Percentiles rank a stretch among this genome's conserved stretches.
phyloP scores from a whole-genome alignment of 1,140 invertebrate species.

The Uloborus diversus region DNA sequence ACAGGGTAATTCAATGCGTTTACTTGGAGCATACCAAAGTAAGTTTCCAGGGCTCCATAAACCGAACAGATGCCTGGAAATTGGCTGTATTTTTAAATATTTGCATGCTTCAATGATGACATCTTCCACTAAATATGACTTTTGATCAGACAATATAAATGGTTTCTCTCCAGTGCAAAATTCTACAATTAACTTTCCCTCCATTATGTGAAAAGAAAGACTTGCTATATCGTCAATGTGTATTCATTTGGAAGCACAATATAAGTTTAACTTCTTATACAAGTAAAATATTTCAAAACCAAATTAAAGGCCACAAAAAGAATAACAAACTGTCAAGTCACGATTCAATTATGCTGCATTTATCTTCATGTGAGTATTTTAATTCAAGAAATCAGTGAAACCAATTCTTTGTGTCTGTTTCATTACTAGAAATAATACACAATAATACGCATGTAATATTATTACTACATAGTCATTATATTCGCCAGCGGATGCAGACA shows the following conservation, averaged over 20 bases:
- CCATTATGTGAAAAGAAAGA: too few relatives aligned
- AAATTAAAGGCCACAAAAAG: background rate
- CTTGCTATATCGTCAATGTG: background rate
- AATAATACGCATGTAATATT: too few relatives aligned
- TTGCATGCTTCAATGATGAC: slow-evolving; percentile 77
- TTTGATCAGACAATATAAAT: background rate
- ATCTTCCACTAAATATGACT: slow-evolving; percentile 70
- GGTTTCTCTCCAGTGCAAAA: slow-evolving; percentile 36
- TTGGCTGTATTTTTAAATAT: slow-evolving; percentile 75
- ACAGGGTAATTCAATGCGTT: slow-evolving; percentile 66
- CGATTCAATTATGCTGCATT: background rate
- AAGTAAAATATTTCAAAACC: background rate
- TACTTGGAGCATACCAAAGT: slow-evolving; percentile 74
- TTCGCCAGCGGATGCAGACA: too few relatives aligned
- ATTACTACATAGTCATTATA: too few relatives aligned
- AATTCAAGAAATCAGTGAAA: too few relatives aligned
- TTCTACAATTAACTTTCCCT: slow-evolving; percentile 5
- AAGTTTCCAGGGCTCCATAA: slow-evolving; percentile 72
- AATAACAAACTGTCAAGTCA: background rate
- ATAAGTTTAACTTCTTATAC: background rate
- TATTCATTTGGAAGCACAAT: background rate
- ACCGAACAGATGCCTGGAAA: slow-evolving; percentile 80
- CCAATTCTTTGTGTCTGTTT: too few relatives aligned
- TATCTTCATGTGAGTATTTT: too few relatives aligned
- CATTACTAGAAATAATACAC: too few relatives aligned